Evolutionary conservation across 35 echinoderm and acorn worm species (phyloP).

Genomic region (Patiria miniata): DNA sequence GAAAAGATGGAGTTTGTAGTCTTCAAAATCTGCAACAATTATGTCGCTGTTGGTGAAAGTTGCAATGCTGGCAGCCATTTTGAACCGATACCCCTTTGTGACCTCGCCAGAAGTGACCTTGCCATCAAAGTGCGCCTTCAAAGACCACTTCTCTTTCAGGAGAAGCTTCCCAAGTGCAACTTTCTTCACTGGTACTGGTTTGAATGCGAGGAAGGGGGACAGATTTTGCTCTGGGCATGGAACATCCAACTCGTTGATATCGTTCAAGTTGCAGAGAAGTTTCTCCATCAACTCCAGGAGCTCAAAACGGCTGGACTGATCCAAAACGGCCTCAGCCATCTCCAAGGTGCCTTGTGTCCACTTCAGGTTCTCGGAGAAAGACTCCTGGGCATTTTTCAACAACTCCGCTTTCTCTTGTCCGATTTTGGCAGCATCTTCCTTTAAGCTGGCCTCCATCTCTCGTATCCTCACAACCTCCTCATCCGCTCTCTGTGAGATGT

Average conservation of each 20-base stretch:
- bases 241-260: neutral
- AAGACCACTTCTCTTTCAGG: neutral
- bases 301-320: slow-evolving; percentile 8
- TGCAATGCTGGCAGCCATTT: slow-evolving; percentile 8
- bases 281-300: neutral
- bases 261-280: neutral
- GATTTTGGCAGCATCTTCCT: neutral
- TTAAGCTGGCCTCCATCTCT: neutral
- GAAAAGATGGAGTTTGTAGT: neutral
- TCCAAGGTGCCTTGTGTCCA: neutral
- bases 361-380: slow-evolving; percentile 6
- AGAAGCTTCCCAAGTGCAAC: neutral
- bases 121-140: neutral
- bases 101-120: too few species aligned
- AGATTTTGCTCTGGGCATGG: neutral
- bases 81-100: neutral
- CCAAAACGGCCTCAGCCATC: neutral
- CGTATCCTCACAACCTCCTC: neutral
- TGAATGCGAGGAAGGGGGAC: neutral
- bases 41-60: neutral
- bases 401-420: neutral
- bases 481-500: neutral
- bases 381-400: neutral
- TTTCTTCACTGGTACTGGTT: neutral
- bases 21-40: neutral